A percentile compares a stretch with the other conserved stretches of the same genome.
These are phyloP conservation scores for Tortricodes alternella DNA, from an alignment of 2,888 invertebrate species.

Conservation along the genomic window DNA sequence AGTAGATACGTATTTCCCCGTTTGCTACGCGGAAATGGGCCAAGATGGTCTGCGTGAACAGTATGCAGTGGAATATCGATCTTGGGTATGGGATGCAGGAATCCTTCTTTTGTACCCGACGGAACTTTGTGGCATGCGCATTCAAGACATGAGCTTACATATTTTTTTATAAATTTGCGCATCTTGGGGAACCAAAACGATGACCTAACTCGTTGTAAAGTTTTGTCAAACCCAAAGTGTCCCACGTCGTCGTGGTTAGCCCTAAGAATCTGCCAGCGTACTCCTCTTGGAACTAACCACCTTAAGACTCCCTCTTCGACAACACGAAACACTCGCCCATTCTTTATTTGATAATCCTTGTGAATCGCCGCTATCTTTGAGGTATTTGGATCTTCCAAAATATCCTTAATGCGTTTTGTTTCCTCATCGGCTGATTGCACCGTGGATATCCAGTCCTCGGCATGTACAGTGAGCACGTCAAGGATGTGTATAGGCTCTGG, in stretches of 20 bases:
- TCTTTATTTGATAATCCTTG: conserved; percentile 32
- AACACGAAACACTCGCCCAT: conserved; percentile 32
- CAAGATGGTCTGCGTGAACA: no score
- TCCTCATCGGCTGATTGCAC: conserved; percentile 31
- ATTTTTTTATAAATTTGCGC: conserved; percentile 33
- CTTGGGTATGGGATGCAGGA: background rate
- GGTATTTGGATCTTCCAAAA: conserved; percentile 26
- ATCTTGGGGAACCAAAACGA: conserved; percentile 38
- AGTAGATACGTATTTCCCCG: conserved; percentile 14
- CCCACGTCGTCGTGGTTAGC: conserved; percentile 39
- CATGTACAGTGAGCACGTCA: conserved; percentile 11
- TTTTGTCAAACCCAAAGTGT: no score
- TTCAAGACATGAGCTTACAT: conserved; percentile 26
- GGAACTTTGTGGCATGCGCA: background rate
- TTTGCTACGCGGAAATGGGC: conserved; percentile 9
- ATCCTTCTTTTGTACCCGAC: background rate
- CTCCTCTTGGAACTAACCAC: conserved; percentile 40
- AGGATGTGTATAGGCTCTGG: conserved; percentile 12
- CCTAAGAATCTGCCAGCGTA: conserved; percentile 37
- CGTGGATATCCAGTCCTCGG: conserved; percentile 33
- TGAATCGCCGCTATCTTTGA: conserved; percentile 7
- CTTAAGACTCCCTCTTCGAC: conserved; percentile 18
- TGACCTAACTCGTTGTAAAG: conserved; percentile 27
- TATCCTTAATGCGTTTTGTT: conserved; percentile 25
- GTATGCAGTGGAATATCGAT: conserved; percentile 5